Evolutionary conservation across 2,113 vertebrate species (phyloP), one percentile per base, ranked within the genome.

Genomic region (Meleagris gallopavo): DNA sequence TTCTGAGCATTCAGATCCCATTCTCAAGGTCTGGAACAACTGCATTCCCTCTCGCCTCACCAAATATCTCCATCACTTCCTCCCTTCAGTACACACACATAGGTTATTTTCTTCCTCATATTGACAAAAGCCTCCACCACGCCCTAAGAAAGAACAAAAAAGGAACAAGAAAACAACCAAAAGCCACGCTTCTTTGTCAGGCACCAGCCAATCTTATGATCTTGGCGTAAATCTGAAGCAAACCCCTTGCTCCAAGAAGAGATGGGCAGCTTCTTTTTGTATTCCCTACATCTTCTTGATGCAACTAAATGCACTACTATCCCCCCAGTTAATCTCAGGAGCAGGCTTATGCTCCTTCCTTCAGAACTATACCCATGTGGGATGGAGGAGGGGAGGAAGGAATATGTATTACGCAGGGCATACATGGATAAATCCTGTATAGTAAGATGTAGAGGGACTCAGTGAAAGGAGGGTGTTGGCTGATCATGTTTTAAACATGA

Each of bases 51-150:
- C 43, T 61, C 27, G 19, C 20, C 79, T 64, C 60, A 34, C 22
- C 1, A 0, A 34, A 3, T 38, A 36, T n/a, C 43, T 40, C 36
- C 66, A 50, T 75, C 0, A 0, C 12, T 45, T 88, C 45, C 10
- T 25, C 18, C 21, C 25, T 70, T 57, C 54, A 29, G 36, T 8
- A 32, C 38, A 21, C 29, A 19, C 25, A 70, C 32, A 75, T 19
- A 2, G 5, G 6, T 71, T 30, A 43, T 65, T 85, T 77, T 86
- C 43, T 57, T 16, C 12, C 19, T 8, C 41, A 52, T 7, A 1
- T 40, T 62, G n/a, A 11, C 24, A 24, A 86, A 84, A 84, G 27
- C 12, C 19, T 94, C 50, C 21, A 58, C 41, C 34, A 18, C 20
- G 54, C 24, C 24, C 43, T 62, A 52, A 45, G 7, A 29, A n/a